phyloP scores from a whole-genome alignment of 2,113 vertebrate genomes.

The Brachirus orientalis region DNA sequence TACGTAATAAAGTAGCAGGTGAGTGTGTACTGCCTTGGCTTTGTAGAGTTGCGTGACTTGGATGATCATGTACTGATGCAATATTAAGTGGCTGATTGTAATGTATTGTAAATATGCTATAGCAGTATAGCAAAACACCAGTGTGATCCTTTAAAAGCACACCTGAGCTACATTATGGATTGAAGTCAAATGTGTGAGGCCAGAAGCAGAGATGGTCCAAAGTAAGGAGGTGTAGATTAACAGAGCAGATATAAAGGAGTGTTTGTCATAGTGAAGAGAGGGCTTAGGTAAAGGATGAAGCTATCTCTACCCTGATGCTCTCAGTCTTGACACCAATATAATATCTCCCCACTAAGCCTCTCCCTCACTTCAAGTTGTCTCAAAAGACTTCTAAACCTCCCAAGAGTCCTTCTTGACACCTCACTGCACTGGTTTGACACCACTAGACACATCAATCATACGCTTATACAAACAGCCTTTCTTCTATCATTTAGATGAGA shows the following conservation, averaged over 20 bases:
- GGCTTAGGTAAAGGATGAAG: constrained; percentile 46
- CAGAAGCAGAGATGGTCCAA: neutral
- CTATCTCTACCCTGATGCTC: constrained; percentile 33
- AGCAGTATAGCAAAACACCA: neutral
- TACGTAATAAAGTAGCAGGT: too few relatives aligned
- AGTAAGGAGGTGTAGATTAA: constrained; percentile 24
- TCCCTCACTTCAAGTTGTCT: constrained; percentile 24
- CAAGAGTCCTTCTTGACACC: constrained; percentile 14
- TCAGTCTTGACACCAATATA: constrained; percentile 56
- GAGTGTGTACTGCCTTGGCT: too few relatives aligned
- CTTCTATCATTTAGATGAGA: neutral
- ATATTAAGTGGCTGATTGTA: neutral
- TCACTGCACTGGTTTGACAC: neutral
- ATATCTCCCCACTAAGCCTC: constrained; percentile 39
- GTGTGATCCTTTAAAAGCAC: neutral
- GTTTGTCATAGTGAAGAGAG: constrained; percentile 20
- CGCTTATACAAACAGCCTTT: constrained; percentile 5
- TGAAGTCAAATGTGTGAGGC: constrained; percentile 2
- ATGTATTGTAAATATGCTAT: neutral
- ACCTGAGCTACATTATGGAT: constrained; percentile 1
- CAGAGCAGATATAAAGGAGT: constrained; percentile 15
- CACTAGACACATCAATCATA: neutral
- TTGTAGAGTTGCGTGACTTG: too few relatives aligned
- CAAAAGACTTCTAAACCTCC: constrained; percentile 27
- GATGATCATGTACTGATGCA: too few relatives aligned